phyloP scores from a whole-genome alignment of 1,140 invertebrate species.

The Drosophila prosaltans region DNA sequence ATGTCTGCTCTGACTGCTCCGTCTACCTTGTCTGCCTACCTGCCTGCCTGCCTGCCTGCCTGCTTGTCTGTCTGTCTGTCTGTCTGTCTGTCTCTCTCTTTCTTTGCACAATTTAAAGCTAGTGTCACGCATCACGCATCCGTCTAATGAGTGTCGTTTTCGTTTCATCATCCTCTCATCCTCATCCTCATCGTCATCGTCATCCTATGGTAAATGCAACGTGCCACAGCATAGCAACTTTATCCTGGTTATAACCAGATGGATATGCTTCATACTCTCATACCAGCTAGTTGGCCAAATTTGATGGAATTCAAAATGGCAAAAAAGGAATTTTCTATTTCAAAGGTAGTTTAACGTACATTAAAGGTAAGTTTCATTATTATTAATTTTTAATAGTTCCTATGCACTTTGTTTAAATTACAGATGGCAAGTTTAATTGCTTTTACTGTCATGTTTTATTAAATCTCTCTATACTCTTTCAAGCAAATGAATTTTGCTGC shows the following conservation, averaged over 20 bases:
- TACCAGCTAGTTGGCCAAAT: background rate
- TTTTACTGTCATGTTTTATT: no score
- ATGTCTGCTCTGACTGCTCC: background rate
- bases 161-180: slow-evolving; percentile 38
- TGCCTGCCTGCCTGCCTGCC: background rate
- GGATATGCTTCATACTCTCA: background rate
- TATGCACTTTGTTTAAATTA: no score
- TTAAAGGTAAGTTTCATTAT: no score
- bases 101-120: slow-evolving; percentile 73
- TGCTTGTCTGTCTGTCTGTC: background rate
- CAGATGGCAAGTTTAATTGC: no score
- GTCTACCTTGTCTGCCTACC: background rate
- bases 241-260: slow-evolving; percentile 42
- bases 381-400: no score
- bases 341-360: no score
- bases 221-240: slow-evolving; percentile 58
- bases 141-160: slow-evolving; percentile 73
- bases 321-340: no score
- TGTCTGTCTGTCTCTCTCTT: slow-evolving; percentile 31
- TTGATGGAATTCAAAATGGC: slow-evolving; percentile 1
- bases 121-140: slow-evolving; percentile 77
- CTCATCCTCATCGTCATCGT: slow-evolving; percentile 1
- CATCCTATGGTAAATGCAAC: slow-evolving; percentile 65
- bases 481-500: slow-evolving; percentile 28
- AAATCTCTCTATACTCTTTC: slow-evolving; percentile 11